Base-by-base conservation (phyloP, 2,797 vertebrate genomes). In the Phrynocephalus forsythii region DNA sequence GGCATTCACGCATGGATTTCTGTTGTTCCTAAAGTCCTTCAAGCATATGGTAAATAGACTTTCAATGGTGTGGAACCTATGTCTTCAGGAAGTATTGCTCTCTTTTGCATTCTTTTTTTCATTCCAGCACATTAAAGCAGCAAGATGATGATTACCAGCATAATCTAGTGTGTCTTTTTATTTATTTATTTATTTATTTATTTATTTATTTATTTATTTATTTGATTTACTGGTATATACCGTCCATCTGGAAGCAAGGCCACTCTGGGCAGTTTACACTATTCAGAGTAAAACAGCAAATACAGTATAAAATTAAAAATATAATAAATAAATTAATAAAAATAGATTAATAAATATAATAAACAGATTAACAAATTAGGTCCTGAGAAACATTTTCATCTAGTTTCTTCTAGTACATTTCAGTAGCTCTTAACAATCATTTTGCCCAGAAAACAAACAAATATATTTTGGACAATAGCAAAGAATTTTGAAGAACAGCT, bases 61-160 rank as follows among this genome's bases (percentile, higher is more conserved):
- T 95, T 83, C 94, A 91, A 90, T 93, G 94, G 90, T 78, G 89
- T 95, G 94, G 94, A 95, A 92, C 90, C 83, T 82, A 82, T 90
- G 83, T 89, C 94, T 95, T 93, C 94, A 94, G 96, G 95, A 96
- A 97, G 96, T 95, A 94, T 95, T 96, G 92, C 91, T 95, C 94
- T 24, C 15, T n/a, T 71, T 38, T 80, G 30, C 33, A 44, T 44
- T 44, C 38, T 1, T 20, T 75, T 52, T 79, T 80, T 33, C 92
- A 95, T 92, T 93, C 93, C 90, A 95, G 83, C 30, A 3, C 87
- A 84, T 92, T 84, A 9, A 69, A 18, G 72, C 72, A 33, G 30
- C 92, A 63, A 18, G 60, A 63, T 15, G 13, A 63, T 16, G 18
- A 63, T 16, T 63, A 63, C 1, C 60, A 63, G 60, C 18, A 63